Percentiles rank a stretch among this genome's conserved stretches.
phyloP scores from a whole-genome alignment of 2,113 vertebrate genomes.

The Gymnarchus niloticus region DNA sequence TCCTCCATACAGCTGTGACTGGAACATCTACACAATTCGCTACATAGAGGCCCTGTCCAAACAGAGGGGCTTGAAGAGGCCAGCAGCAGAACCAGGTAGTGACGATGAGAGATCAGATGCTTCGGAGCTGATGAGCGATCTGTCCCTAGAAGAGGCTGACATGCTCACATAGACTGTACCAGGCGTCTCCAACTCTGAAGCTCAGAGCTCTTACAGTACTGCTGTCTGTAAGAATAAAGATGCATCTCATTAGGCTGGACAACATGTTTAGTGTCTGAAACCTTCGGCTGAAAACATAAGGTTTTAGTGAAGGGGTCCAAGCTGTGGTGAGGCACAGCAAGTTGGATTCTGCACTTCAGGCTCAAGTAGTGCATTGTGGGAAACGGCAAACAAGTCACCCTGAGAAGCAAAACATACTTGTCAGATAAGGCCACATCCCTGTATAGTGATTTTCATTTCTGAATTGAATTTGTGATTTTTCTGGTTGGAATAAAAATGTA shows the following conservation, averaged over 20 bases:
- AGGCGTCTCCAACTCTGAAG: not conserved
- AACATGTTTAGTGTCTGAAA: not conserved
- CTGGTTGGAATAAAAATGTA: not conserved
- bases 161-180: not conserved
- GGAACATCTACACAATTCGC: conserved; percentile 85
- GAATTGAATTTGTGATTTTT: not conserved
- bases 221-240: not conserved
- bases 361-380: not conserved
- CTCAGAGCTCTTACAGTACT: not conserved
- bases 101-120: not conserved
- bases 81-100: not conserved
- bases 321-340: not conserved
- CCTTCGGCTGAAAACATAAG: not conserved
- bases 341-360: not conserved
- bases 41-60: conserved; percentile 44
- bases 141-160: not conserved
- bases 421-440: no score
- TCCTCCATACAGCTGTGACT: conserved; percentile 73
- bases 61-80: not conserved
- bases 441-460: no score
- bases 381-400: not conserved
- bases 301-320: not conserved
- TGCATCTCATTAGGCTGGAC: no score
- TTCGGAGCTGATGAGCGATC: not conserved
- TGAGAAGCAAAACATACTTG: not conserved